phyloP scores from a whole-genome alignment of 1,140 invertebrate species.

The Pachyrhynchus sulphureomaculatus region DNA sequence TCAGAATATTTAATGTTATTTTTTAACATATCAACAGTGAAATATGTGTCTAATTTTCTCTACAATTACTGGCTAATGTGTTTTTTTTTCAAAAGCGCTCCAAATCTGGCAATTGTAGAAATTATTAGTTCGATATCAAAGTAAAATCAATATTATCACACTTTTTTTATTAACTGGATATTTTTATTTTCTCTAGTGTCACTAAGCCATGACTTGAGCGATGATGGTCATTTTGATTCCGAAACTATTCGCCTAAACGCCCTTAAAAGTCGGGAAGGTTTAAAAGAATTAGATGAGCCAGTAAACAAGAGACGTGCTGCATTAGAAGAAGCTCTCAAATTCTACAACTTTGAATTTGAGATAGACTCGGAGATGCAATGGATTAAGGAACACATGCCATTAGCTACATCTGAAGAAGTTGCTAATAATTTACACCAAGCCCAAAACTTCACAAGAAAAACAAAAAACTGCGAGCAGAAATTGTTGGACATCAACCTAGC shows the following conservation, averaged over 20 bases:
- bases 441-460: slow-evolving; percentile 92
- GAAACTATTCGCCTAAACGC: slow-evolving; percentile 80
- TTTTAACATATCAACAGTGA: too few relatives aligned
- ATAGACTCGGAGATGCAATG: slow-evolving; percentile 92
- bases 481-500: slow-evolving; percentile 76
- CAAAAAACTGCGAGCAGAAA: slow-evolving; percentile 85
- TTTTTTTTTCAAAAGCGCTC: too few relatives aligned
- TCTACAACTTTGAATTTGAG: slow-evolving; percentile 94
- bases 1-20: too few relatives aligned
- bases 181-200: slow-evolving; percentile 53
- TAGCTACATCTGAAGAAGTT: slow-evolving; percentile 73
- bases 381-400: slow-evolving; percentile 87
- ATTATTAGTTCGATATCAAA: too few relatives aligned
- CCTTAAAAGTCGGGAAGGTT: slow-evolving; percentile 67
- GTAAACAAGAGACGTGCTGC: slow-evolving; percentile 68
- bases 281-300: slow-evolving; percentile 65
- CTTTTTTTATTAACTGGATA: too few relatives aligned
- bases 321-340: slow-evolving; percentile 75
- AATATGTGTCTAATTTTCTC: too few relatives aligned
- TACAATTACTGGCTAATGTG: too few relatives aligned
- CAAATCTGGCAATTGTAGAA: too few relatives aligned
- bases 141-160: too few relatives aligned
- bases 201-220: slow-evolving; percentile 85
- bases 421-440: slow-evolving; percentile 88
- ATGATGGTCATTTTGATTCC: slow-evolving; percentile 92